Evolutionary conservation across 2,113 vertebrate genomes (phyloP).

Genomic region (Ameiurus melas): DNA sequence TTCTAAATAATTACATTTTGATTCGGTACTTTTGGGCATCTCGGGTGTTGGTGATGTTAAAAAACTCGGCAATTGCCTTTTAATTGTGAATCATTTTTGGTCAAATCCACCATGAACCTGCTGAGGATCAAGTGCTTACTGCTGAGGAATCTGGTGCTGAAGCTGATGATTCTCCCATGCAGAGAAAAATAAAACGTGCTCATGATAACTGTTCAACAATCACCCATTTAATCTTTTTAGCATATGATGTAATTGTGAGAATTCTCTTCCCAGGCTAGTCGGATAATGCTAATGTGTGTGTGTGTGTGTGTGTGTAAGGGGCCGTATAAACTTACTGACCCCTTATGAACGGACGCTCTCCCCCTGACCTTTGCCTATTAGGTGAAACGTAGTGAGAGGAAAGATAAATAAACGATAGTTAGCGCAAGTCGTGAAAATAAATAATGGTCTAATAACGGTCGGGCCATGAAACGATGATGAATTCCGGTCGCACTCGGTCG

Average conservation of each 20-base stretch:
- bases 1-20: too few relatives aligned
- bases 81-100: too few relatives aligned
- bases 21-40: too few relatives aligned
- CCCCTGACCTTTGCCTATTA: conserved; percentile 10
- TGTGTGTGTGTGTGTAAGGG: not conserved
- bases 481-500: not conserved
- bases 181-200: not conserved
- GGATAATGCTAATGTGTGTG: not conserved
- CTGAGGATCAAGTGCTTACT: not conserved
- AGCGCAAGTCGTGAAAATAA: conserved; percentile 29
- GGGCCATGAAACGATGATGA: conserved; percentile 34
- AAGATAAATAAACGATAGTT: conserved; percentile 38
- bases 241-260: not conserved
- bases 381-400: not conserved
- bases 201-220: not conserved
- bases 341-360: not conserved
- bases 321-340: conserved; percentile 27
- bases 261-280: not conserved
- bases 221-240: not conserved
- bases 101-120: not conserved
- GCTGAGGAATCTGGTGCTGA: not conserved
- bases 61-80: too few relatives aligned
- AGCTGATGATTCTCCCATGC: not conserved
- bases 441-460: not conserved
- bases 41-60: too few relatives aligned